Evolutionary conservation across 2,113 vertebrate species (phyloP).

Genomic region (Sylvietta virens): DNA sequence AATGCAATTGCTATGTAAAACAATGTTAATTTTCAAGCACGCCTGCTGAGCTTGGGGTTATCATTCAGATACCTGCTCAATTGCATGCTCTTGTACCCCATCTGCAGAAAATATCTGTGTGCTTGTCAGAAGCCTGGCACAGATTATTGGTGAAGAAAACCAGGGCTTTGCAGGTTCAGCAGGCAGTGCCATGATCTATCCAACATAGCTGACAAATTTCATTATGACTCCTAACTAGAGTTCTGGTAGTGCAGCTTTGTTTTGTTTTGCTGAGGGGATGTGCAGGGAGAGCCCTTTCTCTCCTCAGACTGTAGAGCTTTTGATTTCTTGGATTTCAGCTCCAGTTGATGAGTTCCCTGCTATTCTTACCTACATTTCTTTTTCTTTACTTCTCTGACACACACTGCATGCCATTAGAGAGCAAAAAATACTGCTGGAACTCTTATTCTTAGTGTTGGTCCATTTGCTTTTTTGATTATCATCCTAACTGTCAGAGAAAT

Average conservation of each 20-base stretch:
- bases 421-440: not conserved
- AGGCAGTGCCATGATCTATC: not conserved
- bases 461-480: constrained; percentile 54
- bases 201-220: not conserved
- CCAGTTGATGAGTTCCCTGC: not conserved
- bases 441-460: constrained; percentile 26
- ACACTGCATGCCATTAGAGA: not conserved
- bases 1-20: constrained; percentile 13
- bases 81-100: not conserved
- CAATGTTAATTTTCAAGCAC: constrained; percentile 16
- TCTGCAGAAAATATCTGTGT: not conserved
- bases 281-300: not conserved
- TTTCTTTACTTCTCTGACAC: not conserved
- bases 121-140: not conserved
- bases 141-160: not conserved
- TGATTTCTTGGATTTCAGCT: not conserved
- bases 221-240: not conserved
- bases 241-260: not conserved
- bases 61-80: not conserved
- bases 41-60: not conserved
- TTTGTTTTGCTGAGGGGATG: not conserved
- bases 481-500: constrained; percentile 36
- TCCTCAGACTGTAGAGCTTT: not conserved
- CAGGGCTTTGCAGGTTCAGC: not conserved
- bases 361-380: not conserved